Evolutionary conservation across 35 echinoderm and acorn worm genomes (phyloP).

Genomic region (Lytechinus variegatus): DNA sequence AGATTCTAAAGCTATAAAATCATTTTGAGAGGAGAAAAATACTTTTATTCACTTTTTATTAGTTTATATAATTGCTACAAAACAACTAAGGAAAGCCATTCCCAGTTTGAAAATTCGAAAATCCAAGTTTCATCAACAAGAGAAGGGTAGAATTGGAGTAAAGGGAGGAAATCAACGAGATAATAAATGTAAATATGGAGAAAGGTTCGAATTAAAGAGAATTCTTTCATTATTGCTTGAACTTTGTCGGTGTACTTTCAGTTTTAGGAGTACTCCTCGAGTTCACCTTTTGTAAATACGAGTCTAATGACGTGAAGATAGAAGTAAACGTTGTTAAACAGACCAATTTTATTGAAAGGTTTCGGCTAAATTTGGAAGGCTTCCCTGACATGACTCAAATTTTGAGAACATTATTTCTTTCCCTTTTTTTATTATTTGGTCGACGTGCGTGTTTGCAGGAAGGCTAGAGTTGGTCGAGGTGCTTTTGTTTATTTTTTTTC

Average conservation of each 20-base stretch:
- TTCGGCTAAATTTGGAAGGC: slow-evolving; percentile 26
- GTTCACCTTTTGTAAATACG: slow-evolving; percentile 29
- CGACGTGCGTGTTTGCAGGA: background rate
- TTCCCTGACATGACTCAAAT: background rate
- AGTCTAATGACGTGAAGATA: slow-evolving; percentile 36
- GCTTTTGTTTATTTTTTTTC: background rate
- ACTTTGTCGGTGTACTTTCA: slow-evolving; percentile 50
- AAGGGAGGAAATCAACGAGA: slow-evolving; percentile 1
- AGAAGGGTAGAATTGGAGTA: background rate
- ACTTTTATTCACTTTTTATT: too few species aligned
- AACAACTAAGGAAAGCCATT: background rate
- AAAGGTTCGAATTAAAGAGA: slow-evolving; percentile 37
- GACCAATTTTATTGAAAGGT: slow-evolving; percentile 44
- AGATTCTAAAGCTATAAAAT: too few species aligned
- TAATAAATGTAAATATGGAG: slow-evolving; percentile 46
- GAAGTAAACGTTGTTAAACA: slow-evolving; percentile 39
- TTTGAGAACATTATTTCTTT: slow-evolving; percentile 36
- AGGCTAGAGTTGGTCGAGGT: background rate
- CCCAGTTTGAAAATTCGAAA: background rate
- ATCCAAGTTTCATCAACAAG: background rate
- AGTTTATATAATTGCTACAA: background rate
- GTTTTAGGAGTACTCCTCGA: slow-evolving; percentile 32
- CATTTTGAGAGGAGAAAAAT: too few species aligned
- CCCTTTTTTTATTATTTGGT: background rate
- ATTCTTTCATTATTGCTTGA: slow-evolving; percentile 46